Percentiles rank a stretch among this genome's conserved stretches.
These are phyloP conservation scores for Mustelus asterias DNA, from an alignment of 2,113 vertebrate species.

Conservation along the genomic window DNA sequence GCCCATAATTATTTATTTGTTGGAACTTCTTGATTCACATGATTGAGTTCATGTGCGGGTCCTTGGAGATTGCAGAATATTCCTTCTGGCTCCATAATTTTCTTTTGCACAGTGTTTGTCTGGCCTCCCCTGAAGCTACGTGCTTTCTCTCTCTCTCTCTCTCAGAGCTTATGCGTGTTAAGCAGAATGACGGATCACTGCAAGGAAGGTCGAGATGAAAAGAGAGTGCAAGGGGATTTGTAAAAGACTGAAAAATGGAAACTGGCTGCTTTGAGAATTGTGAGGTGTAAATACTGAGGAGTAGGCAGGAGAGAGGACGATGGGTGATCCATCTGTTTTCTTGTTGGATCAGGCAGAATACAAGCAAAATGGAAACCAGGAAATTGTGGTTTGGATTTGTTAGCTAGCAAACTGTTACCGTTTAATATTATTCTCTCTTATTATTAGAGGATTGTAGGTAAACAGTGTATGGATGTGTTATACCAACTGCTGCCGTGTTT, in stretches of 20 bases:
- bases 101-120: conserved; percentile 44
- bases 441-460: neutral
- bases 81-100: conserved; percentile 47
- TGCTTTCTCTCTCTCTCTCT: conserved; percentile 30
- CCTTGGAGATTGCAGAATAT: conserved; percentile 45
- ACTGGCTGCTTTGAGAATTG: conserved; percentile 41
- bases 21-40: conserved; percentile 60
- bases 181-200: conserved; percentile 46
- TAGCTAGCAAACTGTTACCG: neutral
- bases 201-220: conserved; percentile 42
- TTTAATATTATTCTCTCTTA: conserved; percentile 20
- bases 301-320: conserved; percentile 38
- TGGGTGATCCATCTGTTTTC: too few species aligned
- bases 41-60: conserved; percentile 58
- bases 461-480: conserved; percentile 34
- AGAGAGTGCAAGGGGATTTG: conserved; percentile 42
- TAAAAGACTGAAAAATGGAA: conserved; percentile 43
- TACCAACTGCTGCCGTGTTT: neutral
- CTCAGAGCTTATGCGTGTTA: conserved; percentile 43
- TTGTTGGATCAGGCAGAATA: neutral
- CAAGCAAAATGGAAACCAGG: neutral
- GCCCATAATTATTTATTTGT: conserved; percentile 70
- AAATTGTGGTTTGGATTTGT: neutral
- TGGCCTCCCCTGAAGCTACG: conserved; percentile 40
- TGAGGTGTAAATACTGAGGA: conserved; percentile 42